Evolutionary conservation across 2,797 vertebrate species (phyloP).

Genomic region (Anas acuta): DNA sequence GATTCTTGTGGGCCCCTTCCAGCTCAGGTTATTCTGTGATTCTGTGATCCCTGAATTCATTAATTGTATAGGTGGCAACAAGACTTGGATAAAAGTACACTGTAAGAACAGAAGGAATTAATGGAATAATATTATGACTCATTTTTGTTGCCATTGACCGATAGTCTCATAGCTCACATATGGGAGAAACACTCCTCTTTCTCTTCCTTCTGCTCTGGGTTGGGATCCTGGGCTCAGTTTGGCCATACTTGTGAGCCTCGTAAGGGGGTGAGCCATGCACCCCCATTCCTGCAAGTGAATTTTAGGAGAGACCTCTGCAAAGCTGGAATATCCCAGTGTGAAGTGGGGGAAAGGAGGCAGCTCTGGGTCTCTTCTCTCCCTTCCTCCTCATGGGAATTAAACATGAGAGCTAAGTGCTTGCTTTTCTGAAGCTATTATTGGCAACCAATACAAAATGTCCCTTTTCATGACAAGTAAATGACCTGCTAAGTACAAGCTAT

Average conservation of each 20-base stretch:
- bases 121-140: neutral
- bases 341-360: neutral
- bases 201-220: neutral
- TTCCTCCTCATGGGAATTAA: constrained; percentile 41
- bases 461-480: constrained; percentile 64
- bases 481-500: constrained; percentile 63
- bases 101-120: neutral
- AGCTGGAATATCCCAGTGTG: neutral
- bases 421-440: constrained; percentile 59
- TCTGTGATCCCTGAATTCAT: neutral
- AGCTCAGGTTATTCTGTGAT: neutral
- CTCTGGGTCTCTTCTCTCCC: neutral
- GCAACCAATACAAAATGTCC: constrained; percentile 53
- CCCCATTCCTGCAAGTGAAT: neutral
- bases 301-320: neutral
- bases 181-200: neutral
- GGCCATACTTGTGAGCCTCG: neutral
- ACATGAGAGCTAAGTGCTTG: constrained; percentile 37
- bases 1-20: neutral
- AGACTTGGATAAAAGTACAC: neutral
- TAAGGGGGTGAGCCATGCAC: neutral
- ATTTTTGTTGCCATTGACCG: neutral
- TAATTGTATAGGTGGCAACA: neutral
- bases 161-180: neutral
- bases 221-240: neutral